Percentiles rank a stretch among this genome's conserved stretches.
phyloP scores from a whole-genome alignment of 2,797 vertebrate genomes.

The Pteropus rufus region DNA sequence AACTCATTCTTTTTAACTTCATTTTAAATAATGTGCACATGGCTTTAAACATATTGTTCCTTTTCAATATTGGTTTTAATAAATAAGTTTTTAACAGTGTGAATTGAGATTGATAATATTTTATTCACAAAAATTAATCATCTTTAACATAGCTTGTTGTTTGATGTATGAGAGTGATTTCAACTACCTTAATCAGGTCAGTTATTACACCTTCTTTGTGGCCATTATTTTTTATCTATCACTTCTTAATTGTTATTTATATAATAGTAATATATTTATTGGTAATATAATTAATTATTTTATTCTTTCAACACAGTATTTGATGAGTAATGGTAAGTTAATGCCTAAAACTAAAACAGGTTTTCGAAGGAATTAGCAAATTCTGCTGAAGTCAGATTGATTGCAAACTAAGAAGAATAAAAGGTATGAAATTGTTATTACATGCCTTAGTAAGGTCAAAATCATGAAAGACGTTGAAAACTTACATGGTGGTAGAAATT shows the following conservation, averaged over 20 bases:
- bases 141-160: neutral
- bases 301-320: neutral
- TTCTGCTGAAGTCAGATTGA: neutral
- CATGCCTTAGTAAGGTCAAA: neutral
- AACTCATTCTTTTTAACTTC: neutral
- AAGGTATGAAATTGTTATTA: neutral
- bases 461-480: neutral
- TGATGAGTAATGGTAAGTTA: neutral
- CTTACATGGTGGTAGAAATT: neutral
- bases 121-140: neutral
- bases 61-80: neutral
- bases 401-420: neutral
- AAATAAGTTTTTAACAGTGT: neutral
- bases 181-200: neutral
- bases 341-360: neutral
- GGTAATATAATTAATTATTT: neutral
- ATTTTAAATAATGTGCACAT: neutral
- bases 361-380: constrained; percentile 1
- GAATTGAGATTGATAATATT: neutral
- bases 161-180: neutral
- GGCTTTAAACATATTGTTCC: neutral
- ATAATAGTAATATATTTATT: neutral
- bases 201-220: neutral
- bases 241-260: neutral
- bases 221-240: neutral